Percentiles rank a stretch among this genome's conserved stretches.
phyloP scores from a whole-genome alignment of 2,113 vertebrate species.

The Notarius lentiginosus region DNA sequence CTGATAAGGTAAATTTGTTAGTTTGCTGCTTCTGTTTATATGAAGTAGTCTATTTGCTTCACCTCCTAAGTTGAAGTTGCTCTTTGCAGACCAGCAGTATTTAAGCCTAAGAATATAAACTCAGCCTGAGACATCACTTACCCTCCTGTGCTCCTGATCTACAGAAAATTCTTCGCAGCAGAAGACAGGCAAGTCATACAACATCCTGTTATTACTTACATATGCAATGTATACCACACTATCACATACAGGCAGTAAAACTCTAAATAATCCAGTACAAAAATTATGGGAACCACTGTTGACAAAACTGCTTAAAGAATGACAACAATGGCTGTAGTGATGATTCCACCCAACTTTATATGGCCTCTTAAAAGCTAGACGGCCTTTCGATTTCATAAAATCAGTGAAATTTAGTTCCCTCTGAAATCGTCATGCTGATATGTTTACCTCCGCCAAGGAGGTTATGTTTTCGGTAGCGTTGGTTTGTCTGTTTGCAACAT shows the following conservation, averaged over 20 bases:
- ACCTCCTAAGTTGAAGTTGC: neutral
- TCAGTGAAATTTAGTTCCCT: too few species aligned
- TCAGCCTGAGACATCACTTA: neutral
- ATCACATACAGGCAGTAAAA: neutral
- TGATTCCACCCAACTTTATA: neutral
- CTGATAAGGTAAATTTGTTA: neutral
- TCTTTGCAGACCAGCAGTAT: neutral
- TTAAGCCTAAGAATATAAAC: neutral
- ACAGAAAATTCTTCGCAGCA: neutral
- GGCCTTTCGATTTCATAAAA: too few species aligned
- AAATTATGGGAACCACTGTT: neutral
- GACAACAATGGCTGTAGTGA: neutral
- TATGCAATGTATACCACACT: neutral
- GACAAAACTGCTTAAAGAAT: neutral
- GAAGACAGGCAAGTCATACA: neutral
- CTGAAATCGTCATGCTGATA: too few species aligned
- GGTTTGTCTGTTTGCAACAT: too few species aligned
- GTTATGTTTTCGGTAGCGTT: too few species aligned
- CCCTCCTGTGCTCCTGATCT: neutral
- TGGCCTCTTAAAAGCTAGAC: too few species aligned
- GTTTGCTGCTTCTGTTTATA: neutral
- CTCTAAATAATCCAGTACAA: neutral
- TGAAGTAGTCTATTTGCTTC: neutral
- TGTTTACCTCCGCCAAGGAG: too few species aligned
- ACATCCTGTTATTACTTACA: neutral